These are phyloP conservation scores for Aleadryas rufinucha DNA, from an alignment of 2,113 vertebrate genomes.

Conservation along the genomic window DNA sequence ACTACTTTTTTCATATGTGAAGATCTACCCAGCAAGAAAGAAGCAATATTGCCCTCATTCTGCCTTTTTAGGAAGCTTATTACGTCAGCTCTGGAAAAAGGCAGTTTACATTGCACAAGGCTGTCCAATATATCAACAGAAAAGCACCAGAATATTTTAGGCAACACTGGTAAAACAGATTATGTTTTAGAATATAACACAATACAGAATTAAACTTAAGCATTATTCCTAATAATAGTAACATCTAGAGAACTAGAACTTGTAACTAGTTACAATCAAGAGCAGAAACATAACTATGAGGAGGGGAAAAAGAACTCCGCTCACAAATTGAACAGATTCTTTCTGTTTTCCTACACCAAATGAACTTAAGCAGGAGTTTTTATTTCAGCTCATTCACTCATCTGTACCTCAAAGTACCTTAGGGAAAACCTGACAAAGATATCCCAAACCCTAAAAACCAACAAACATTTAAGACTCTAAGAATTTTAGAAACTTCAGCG, in stretches of 20 bases:
- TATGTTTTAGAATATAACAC: background rate
- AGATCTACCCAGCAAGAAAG: conserved; percentile 1
- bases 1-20: background rate
- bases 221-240: background rate
- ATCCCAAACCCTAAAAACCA: background rate
- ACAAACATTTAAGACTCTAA: background rate
- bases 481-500: background rate
- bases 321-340: background rate
- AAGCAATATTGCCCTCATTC: conserved; percentile 42
- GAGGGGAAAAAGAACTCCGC: background rate
- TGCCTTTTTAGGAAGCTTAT: conserved; percentile 30
- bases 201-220: background rate
- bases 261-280: background rate
- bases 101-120: background rate
- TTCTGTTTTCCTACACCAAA: background rate
- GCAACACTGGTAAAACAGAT: background rate
- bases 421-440: background rate
- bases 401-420: background rate
- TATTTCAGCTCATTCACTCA: background rate
- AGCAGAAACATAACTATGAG: background rate
- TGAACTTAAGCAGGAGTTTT: background rate
- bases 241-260: background rate
- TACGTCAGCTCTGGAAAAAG: conserved; percentile 17
- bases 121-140: background rate
- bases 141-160: background rate